Evolutionary conservation across 2,888 invertebrate genomes (phyloP).

Genomic region (Eledona agricola): DNA sequence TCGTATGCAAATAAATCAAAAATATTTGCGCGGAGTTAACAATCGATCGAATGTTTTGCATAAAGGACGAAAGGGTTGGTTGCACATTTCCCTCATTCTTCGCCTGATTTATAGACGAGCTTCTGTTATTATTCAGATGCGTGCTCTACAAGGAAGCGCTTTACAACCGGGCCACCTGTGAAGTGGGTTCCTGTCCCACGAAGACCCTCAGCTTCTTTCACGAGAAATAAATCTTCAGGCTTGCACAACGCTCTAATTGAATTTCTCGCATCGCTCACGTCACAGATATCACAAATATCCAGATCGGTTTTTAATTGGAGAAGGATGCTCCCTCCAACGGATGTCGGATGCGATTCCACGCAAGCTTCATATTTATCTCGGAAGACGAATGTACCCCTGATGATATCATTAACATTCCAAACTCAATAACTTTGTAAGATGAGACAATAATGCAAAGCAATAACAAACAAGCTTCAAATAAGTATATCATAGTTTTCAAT

Average conservation of each 20-base stretch:
- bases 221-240: not conserved
- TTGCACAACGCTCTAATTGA: not conserved
- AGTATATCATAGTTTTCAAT: too few relatives aligned
- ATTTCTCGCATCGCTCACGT: too few relatives aligned
- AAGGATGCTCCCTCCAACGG: too few relatives aligned
- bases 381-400: too few relatives aligned
- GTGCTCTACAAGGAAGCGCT: slow-evolving; percentile 50
- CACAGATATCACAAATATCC: too few relatives aligned
- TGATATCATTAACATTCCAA: too few relatives aligned
- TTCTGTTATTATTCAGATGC: slow-evolving; percentile 40
- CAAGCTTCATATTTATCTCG: too few relatives aligned
- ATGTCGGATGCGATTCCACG: too few relatives aligned
- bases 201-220: slow-evolving; percentile 4
- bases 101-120: slow-evolving; percentile 34
- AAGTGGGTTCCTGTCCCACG: slow-evolving; percentile 47
- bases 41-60: slow-evolving; percentile 28
- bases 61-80: slow-evolving; percentile 34
- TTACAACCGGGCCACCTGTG: slow-evolving; percentile 54
- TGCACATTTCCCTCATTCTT: slow-evolving; percentile 31
- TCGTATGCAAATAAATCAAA: slow-evolving; percentile 27
- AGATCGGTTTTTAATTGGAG: slow-evolving; percentile 1
- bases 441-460: too few relatives aligned
- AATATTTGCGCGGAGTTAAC: slow-evolving; percentile 18
- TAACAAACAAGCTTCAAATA: too few relatives aligned
- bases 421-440: too few relatives aligned